Evolutionary conservation across 2,797 vertebrate species (phyloP), one percentile per base, ranked within the genome.

Genomic region (Moxostoma hubbsi): DNA sequence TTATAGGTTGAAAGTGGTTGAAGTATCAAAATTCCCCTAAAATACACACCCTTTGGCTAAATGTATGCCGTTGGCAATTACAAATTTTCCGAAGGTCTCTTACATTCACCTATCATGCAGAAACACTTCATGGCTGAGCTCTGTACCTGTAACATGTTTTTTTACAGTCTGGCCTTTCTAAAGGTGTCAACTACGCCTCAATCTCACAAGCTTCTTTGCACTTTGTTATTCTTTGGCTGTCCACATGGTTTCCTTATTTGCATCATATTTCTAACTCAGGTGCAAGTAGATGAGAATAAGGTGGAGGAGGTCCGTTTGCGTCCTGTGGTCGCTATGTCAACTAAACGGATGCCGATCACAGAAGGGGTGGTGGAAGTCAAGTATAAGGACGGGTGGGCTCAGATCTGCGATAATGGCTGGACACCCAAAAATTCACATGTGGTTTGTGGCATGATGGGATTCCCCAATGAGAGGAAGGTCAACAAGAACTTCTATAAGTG

Each of bases 401-500:
- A 97, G 91, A 91, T 99, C 88, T 99, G 97, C 0, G 95, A 98
- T 55, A 82, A 92, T 70, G 95, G 95, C 51, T 98, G 97, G 98
- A 93, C 89, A 1, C 82, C 89, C 77, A 95, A 92, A 83, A 98
- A 97, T 93, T 97, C 95, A 13, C 95, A 58, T 0, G 98, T 99
- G 0, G 6, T 99, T 90, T 99, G 98, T 0, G 98, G 97, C 75
- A 97, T 97, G 96, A 89, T 99, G 93, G 98, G 97, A 78, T 99
- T 98, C 88, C 97, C 98, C 0, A 89, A 95, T 0, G 97, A 98
- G 87, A 95, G 92, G 87, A 97, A 96, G 79, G 93, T 95, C 92
- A 99, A 98, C 95, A 94, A 90, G 84, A 97, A 94, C 90, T 97
- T 98, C 90, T 98, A 99, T 93, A 98, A 94, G 97, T 99, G 90